Base-by-base conservation (phyloP, 2,797 vertebrate species). In the Dipus sagitta region DNA sequence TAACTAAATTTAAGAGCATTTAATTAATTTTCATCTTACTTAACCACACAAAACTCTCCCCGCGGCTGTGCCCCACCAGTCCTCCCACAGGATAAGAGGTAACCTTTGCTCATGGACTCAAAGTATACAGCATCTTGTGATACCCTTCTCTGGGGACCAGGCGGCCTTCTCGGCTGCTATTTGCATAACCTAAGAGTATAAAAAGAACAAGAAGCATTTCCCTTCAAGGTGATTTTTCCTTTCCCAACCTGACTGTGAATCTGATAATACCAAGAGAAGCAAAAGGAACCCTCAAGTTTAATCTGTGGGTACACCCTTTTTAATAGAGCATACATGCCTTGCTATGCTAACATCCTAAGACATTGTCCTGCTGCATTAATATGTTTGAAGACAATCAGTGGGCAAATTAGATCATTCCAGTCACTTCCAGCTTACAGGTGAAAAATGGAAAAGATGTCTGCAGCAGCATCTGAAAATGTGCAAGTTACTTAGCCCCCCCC, bases 131-230 rank as follows among this genome's bases (percentile, higher is more conserved):
- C 75, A 67, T 75, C 94, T 91, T 88, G 38, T 86, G 60, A 76
- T 11, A 71, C 75, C 42, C 85, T 68, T 89, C 75, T 89, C 84
- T 62, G 26, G 81, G 81, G 87, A 68, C 78, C 47, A 47, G 54
- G 78, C 86, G 64, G 32, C 82, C 93, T 32, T 20, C 68, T 86
- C 0, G 1, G 32, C 84, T 93, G 92, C 91, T 86, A 93, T 95
- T 96, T 96, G 93, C 18, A 81, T 90, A 95, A 96, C 81, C 90
- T 81, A 77, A 74, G 90, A 96, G 70, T 14, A 60, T 76, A 89
- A 78, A 77, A 94, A 90, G 92, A 90, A 74, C 52, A 86, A 70
- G 83, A 75, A 90, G 80, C 54, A 54, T 93, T 90, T 86, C 78
- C 70, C 83, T 94, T 88, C 88, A 91, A 96, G 86, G 90, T 92